Evolutionary conservation across 2,113 vertebrate genomes (phyloP).

Genomic region (Indri indri): DNA sequence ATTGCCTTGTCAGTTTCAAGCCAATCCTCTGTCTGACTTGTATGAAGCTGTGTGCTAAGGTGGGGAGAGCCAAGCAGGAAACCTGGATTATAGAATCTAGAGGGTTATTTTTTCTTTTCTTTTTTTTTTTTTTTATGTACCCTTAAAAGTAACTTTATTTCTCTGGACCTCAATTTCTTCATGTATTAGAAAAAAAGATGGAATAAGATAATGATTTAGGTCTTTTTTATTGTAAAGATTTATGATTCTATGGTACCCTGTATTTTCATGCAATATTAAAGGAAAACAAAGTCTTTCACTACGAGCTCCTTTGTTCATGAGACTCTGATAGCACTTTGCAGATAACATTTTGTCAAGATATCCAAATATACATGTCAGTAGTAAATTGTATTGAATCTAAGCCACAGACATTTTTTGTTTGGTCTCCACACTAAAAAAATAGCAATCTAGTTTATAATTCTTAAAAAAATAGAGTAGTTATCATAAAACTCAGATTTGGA

Average conservation of each 20-base stretch:
- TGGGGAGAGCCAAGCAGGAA: not conserved
- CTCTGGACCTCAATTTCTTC: not conserved
- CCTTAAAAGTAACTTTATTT: not conserved
- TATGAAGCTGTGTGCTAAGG: not conserved
- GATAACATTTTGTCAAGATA: not conserved
- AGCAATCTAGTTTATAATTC: not conserved
- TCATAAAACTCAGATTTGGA: not conserved
- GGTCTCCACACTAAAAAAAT: not conserved
- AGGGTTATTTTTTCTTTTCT: too few relatives aligned
- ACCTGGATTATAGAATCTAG: not conserved
- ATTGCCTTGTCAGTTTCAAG: slow-evolving; percentile 19
- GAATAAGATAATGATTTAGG: not conserved
- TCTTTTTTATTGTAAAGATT: not conserved
- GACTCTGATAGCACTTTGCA: not conserved
- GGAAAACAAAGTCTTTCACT: not conserved
- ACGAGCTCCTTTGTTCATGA: not conserved
- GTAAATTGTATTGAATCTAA: not conserved
- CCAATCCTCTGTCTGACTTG: not conserved
- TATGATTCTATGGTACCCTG: not conserved
- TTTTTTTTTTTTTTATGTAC: too few relatives aligned
- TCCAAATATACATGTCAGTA: not conserved
- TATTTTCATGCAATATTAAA: not conserved
- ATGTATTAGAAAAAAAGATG: not conserved
- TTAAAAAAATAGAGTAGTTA: not conserved
- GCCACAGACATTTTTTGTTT: not conserved